Base-by-base conservation (phyloP, 2,797 vertebrate species). In the Dicrostonyx torquatus region DNA sequence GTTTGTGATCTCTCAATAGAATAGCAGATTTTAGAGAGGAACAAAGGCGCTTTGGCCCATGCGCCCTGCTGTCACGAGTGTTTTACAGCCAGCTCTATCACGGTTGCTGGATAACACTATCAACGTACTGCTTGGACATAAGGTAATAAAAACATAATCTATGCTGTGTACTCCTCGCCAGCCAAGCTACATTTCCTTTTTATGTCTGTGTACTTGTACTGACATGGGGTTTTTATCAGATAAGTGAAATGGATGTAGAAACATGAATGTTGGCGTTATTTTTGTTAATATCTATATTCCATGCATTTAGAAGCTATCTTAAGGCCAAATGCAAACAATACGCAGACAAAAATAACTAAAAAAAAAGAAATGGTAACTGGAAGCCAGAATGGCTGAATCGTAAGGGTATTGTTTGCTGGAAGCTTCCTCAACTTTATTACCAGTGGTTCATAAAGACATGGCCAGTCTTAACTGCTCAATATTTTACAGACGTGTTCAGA, bases 101-200 rank as follows among this genome's bases (percentile, higher is more conserved):
- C 0, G 26, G 79, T 6, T 53, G 84, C 66, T 31, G 37, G 87
- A 40, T 89, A 77, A 77, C 60, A 50, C 26, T 31, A 20, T 43
- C 60, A 31, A 26, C 11, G n/a, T 0, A 15, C 14, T 10, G 10
- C 14, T 3, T 14, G n/a, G 84, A 90, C 62, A 37, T 7, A 87
- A 70, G 87, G 93, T 24, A 68, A 96, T 96, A 96, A 95, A 96
- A 95, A 75, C 26, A 50, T 75, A 93, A 96, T 94, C 84, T 89
- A 75, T 9, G 24, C 62, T 22, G 37, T 87, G 92, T 94, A 73
- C 58, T 78, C 60, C 95, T 55, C n/a, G 66, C 48, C 37, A 62
- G 76, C 55, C 72, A 90, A 76, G 70, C 68, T 53, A 62, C 91
- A 93, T 91, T 95, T 93, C 91, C 91, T 92, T 93, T 93, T 95